Base-by-base conservation (phyloP, 2,888 invertebrate species). In the Erebia epiphron region DNA sequence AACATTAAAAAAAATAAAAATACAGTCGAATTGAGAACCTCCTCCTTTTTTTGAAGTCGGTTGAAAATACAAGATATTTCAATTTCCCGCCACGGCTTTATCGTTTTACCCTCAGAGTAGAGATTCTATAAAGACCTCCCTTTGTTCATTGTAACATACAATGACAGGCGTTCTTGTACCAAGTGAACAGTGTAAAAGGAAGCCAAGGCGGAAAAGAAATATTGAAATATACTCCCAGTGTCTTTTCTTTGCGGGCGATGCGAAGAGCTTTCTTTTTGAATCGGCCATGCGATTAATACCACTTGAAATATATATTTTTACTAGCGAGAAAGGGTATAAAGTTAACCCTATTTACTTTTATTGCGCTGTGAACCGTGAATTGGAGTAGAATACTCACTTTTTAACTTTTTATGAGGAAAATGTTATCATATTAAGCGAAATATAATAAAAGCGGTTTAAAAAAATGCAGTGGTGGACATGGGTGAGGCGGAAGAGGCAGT, bases 281-380 rank as follows among this genome's bases (percentile, higher is more conserved):
- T 66, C 75, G 68, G 62, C 68, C 73, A 75, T 68, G 75, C 75
- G 75, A 71, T 68, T 71, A 71, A 73, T 65, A 54, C 67, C 68
- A 56, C 66, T 69, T 71, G 74, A 71, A 74, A 72, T 71, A 67
- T 69, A 74, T 74, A 74, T 72, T 75, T 72, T 74, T 67, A 70
- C 69, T 58, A 68, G 61, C 60, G 73, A 62, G 26, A 54, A 46
- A 67, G 67, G 35, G 46, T 57, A 66, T 66, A 57, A 67, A 58
- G 67, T 67, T 57, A 52, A 69, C 67, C 63, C 62, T 67, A 41
- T 72, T 69, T 69, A 52, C 58, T 67, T 58, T 60, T 69, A 58
- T 43, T 16, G 46, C 10, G 7, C 49, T 11, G 58, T n/a, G 67
- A 67, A 67, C 49, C 54, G 66, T 57, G 18, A 41, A 54, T 54